Base-by-base conservation (phyloP, 92 coral and sea anemone genomes). In the Umimayanthus kanabou region DNA sequence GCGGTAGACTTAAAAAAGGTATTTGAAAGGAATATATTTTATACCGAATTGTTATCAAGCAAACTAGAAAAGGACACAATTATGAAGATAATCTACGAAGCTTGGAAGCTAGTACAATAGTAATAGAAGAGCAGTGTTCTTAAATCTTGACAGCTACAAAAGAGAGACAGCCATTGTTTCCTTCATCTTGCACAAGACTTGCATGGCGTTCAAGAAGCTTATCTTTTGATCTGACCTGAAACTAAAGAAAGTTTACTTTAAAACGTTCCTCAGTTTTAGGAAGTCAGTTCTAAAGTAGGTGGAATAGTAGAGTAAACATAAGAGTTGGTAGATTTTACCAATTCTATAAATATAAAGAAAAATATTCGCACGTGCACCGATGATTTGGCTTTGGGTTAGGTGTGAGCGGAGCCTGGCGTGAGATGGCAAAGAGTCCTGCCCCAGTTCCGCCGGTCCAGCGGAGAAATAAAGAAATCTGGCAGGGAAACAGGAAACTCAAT, bases 391-490 rank as follows among this genome's bases (percentile, higher is more conserved):
- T 82, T 39, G 37, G 23, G 6, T 30, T 58, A 8, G 33, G 74
- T 28, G 77, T 11, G 33, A 42, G 23, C 39, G 67, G 9, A 37
- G 58, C 87, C 18, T 73, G 15, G 77, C 76, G 78, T 82, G 86
- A 29, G 67, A 43, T 43, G 61, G 66, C 78, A 25, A 47, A 15
- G 10, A 3, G 23, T 42, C 53, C 49, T 65, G 5, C 9, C 4
- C 64, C 4, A 7, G 65, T 49, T 47, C 78, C 78, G 87, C 77
- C 77, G 45, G 73, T 47, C 87, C 87, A 37, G 8, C 42, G 58
- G 87, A 70, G 87, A 83, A 83, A 83, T 83, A 8, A 29, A 83
- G 61, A 69, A 70, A 70, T 47, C 58, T 80, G 77, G 87, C 58
- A 39, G 39, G 25, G 28, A 70, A 83, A 83, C 87, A 70, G 87